phyloP scores from a whole-genome alignment of 2,888 invertebrate species.

The Calameuta pallipes region DNA sequence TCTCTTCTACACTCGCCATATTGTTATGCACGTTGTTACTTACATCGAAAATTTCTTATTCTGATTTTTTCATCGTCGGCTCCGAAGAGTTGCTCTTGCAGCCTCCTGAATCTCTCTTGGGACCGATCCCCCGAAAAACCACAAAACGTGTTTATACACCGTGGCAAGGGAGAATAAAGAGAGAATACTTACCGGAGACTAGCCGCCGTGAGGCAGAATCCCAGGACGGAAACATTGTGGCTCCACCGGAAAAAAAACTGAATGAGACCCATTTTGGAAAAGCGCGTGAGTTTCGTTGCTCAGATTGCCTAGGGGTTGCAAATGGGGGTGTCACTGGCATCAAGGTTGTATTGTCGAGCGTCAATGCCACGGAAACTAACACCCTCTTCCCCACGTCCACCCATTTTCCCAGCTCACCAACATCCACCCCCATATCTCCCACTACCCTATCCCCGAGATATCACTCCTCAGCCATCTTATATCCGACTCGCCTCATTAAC shows the following conservation, averaged over 20 bases:
- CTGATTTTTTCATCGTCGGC: neutral
- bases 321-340: slow-evolving; percentile 57
- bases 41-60: neutral
- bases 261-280: slow-evolving; percentile 46
- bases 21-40: neutral
- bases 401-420: slow-evolving; percentile 22
- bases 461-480: slow-evolving; percentile 40
- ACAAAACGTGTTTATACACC: neutral
- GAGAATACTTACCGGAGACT: neutral
- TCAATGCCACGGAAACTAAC: slow-evolving; percentile 65
- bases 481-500: slow-evolving; percentile 38
- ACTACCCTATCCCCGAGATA: slow-evolving; percentile 21
- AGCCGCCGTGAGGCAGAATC: slow-evolving; percentile 15
- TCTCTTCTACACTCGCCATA: neutral
- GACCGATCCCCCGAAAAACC: neutral
- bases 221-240: slow-evolving; percentile 38
- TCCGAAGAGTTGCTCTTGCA: neutral
- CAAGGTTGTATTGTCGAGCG: slow-evolving; percentile 60
- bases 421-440: slow-evolving; percentile 24
- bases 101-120: neutral
- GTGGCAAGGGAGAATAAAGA: neutral
- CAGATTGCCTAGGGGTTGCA: slow-evolving; percentile 47
- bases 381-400: slow-evolving; percentile 43
- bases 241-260: slow-evolving; percentile 42
- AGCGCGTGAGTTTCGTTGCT: slow-evolving; percentile 13